phyloP scores from a whole-genome alignment of 1,140 invertebrate species.

The fruit fly (Drosophila melanogaster) region Release_6_plus_ISO1_MT NC_004354.4:21447501-21448000 shows the following conservation, averaged over 20 bases:
- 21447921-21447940: constrained; percentile 63
- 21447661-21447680: constrained; percentile 22
- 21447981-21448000: constrained; percentile 20
- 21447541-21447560: constrained; percentile 32
- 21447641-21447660: constrained; percentile 1
- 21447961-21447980: constrained; percentile 52
- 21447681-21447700: constrained; percentile 73
- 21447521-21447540: constrained; percentile 13
- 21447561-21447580: constrained; percentile 71
- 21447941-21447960: constrained; percentile 78
- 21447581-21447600: constrained; percentile 63
- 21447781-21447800: constrained; percentile 78
- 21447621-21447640: constrained; percentile 19
- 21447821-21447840: constrained; percentile 83
- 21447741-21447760: constrained; percentile 23
- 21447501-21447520: constrained; percentile 11
- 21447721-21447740: constrained; percentile 70
- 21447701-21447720: constrained; percentile 81
- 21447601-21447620: constrained; percentile 21
- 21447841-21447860: constrained; percentile 82
- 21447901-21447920: constrained; percentile 18
- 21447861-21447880: constrained; percentile 43
- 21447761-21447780: constrained; percentile 18
- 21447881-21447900: constrained; percentile 2
- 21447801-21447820: constrained; percentile 83